phyloP scores from a whole-genome alignment of 2,113 vertebrate genomes.

The Pseudorhombus dupliciocellatus region DNA sequence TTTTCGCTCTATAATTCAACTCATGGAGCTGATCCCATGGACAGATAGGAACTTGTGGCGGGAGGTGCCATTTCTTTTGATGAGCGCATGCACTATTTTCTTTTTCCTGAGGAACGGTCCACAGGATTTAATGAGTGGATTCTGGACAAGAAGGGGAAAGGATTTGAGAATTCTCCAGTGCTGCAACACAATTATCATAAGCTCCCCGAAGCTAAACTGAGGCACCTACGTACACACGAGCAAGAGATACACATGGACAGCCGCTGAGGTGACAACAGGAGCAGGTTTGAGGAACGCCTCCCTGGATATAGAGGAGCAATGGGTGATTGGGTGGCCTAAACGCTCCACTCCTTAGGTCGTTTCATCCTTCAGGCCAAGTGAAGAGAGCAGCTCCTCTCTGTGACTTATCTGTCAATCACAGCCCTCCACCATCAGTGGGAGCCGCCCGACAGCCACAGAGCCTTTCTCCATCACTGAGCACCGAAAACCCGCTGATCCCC shows the following conservation, averaged over 20 bases:
- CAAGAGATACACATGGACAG: constrained; percentile 25
- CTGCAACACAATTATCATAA: constrained; percentile 69
- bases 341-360: constrained; percentile 34
- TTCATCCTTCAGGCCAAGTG: constrained; percentile 39
- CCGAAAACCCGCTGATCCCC: constrained; percentile 65
- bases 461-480: constrained; percentile 73
- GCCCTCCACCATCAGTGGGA: constrained; percentile 55
- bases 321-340: constrained; percentile 28
- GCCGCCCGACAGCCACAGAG: constrained; percentile 55
- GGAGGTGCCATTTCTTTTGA: constrained; percentile 45
- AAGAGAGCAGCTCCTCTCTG: constrained; percentile 34
- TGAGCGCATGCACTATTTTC: constrained; percentile 19
- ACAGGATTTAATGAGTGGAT: constrained; percentile 69
- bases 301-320: constrained; percentile 1
- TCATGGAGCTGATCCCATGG: constrained; percentile 48
- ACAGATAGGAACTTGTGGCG: constrained; percentile 34
- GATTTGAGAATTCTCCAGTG: constrained; percentile 59
- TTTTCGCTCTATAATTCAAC: constrained; percentile 67
- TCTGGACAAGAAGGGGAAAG: constrained; percentile 52
- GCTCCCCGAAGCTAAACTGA: constrained; percentile 62
- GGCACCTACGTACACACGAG: constrained; percentile 15
- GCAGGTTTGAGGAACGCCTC: not conserved
- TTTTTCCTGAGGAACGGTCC: constrained; percentile 38
- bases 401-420: constrained; percentile 69
- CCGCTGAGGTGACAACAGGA: not conserved